A percentile compares a stretch with the other conserved stretches of the same genome.
Conservation (phyloP, 2,888 invertebrate genomes). For the Epinotia bilunana region DNA sequence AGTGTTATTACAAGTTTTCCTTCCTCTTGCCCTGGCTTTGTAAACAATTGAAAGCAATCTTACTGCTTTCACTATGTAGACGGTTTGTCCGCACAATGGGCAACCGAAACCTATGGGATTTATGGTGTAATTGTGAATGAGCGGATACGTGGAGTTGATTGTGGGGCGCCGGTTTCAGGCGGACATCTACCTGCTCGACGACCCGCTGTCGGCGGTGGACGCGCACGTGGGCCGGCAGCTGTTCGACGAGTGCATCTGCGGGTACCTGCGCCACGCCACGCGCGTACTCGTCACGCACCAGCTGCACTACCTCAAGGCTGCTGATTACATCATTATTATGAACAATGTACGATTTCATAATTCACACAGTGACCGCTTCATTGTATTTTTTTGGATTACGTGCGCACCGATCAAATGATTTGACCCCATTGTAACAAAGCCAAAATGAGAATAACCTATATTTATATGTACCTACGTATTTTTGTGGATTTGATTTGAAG, state of each 20-base stretch:
- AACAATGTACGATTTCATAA: constrained; percentile 64
- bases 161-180: constrained; percentile 71
- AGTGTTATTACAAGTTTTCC: neutral
- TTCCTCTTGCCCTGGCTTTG: too few species aligned
- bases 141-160: constrained; percentile 14
- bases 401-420: neutral
- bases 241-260: constrained; percentile 90
- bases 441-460: neutral
- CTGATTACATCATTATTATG: constrained; percentile 85
- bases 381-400: neutral
- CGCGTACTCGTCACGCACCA: constrained; percentile 94
- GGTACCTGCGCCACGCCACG: constrained; percentile 87
- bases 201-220: constrained; percentile 93
- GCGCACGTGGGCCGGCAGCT: constrained; percentile 90
- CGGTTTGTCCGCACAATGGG: neutral
- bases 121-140: constrained; percentile 21
- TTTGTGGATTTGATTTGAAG: too few species aligned
- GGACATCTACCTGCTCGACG: constrained; percentile 92
- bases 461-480: too few species aligned
- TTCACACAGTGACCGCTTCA: constrained; percentile 5
- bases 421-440: neutral
- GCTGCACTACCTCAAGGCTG: constrained; percentile 86
- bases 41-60: too few species aligned
- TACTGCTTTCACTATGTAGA: too few species aligned
- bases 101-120: constrained; percentile 8